Evolutionary conservation across 2,888 invertebrate genomes (phyloP).

Genomic region (Himalopsyche kuldschensis): DNA sequence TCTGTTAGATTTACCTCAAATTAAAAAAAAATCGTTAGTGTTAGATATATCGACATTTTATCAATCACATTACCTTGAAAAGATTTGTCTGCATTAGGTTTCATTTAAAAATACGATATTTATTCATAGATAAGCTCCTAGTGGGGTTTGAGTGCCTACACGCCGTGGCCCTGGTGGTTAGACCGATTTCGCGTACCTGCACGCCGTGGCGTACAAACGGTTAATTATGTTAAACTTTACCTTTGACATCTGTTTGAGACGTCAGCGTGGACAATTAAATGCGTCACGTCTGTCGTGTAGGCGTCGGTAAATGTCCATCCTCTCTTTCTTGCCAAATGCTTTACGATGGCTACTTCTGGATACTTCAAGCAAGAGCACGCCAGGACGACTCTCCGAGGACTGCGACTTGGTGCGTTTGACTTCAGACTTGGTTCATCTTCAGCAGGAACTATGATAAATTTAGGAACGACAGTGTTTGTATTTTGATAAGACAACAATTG

Average conservation of each 20-base stretch:
- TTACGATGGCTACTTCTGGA: conserved; percentile 7
- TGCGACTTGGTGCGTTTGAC: background rate
- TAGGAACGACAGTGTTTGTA: background rate
- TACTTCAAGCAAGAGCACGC: conserved; percentile 47
- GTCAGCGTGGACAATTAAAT: conserved; percentile 54
- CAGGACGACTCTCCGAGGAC: conserved; percentile 30
- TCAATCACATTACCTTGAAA: too few relatives aligned
- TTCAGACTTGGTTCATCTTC: background rate
- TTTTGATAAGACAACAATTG: background rate
- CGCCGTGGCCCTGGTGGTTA: too few relatives aligned
- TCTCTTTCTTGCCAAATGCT: conserved; percentile 15
- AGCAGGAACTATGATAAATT: background rate
- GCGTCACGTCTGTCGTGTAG: conserved; percentile 50
- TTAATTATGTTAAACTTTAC: conserved; percentile 41
- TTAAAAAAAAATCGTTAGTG: too few relatives aligned
- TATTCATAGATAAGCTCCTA: too few relatives aligned
- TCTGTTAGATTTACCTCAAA: too few relatives aligned
- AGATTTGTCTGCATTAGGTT: too few relatives aligned
- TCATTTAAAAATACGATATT: too few relatives aligned
- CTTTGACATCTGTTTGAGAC: conserved; percentile 52
- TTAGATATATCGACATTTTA: too few relatives aligned
- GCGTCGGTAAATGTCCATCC: conserved; percentile 50
- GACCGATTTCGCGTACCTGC: too few relatives aligned
- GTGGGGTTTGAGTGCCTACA: too few relatives aligned
- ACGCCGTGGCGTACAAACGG: background rate